phyloP scores from a whole-genome alignment of 1,140 invertebrate genomes.

The Neocloeon triangulifer region DNA sequence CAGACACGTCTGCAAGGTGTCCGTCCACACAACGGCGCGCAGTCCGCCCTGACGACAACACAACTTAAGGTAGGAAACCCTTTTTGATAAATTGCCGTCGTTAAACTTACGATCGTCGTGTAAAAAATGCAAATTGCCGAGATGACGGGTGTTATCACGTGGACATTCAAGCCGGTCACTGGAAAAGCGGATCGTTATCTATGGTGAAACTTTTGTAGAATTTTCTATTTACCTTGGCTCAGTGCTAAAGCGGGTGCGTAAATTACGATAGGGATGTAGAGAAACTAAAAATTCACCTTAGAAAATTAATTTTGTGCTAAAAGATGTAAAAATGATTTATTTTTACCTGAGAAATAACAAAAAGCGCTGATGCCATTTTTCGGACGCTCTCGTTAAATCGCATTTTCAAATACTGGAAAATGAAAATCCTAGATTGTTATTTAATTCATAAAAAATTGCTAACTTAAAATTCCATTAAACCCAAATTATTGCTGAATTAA shows the following conservation, averaged over 20 bases:
- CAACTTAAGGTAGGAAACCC: not conserved
- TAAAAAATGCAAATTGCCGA: constrained; percentile 62
- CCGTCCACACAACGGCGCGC: constrained; percentile 74
- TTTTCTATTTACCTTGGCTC: constrained; percentile 24
- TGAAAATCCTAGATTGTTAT: no score
- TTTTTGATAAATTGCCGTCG: constrained; percentile 6
- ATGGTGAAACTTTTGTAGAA: constrained; percentile 8
- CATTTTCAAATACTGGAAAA: not conserved
- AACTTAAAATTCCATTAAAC: no score
- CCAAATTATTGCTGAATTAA: no score
- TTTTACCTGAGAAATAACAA: no score
- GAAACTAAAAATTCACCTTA: constrained; percentile 16
- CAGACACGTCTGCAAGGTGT: constrained; percentile 53
- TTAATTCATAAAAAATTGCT: no score
- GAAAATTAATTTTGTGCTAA: no score
- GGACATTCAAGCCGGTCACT: constrained; percentile 50
- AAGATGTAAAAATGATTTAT: no score
- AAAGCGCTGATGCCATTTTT: no score
- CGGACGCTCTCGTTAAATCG: no score
- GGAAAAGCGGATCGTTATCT: constrained; percentile 10
- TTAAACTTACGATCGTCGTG: constrained; percentile 43
- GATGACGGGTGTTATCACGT: constrained; percentile 40
- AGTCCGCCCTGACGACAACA: constrained; percentile 40
- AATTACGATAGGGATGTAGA: constrained; percentile 28
- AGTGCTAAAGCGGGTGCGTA: constrained; percentile 27